Evolutionary conservation across 2,797 vertebrate species (phyloP), one percentile per base, ranked within the genome.

Genomic region (Simalia tracyae): DNA sequence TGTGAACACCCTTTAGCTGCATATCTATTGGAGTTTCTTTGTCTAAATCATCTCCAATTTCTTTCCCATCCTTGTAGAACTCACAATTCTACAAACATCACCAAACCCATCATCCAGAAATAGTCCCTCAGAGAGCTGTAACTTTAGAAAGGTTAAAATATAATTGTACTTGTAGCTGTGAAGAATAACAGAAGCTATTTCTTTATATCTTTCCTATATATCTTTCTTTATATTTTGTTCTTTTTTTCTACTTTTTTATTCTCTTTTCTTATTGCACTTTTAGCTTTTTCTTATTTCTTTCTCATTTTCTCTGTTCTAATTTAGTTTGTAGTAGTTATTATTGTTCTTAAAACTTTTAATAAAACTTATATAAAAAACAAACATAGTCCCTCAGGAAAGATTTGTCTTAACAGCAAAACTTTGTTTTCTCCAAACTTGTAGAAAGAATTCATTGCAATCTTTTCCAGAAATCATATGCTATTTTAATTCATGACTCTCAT

Each of bases 401-500:
- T 86, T 64, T 87, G 1, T 68, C 22, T 89, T 76, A 92, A 63
- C 63, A 90, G 63, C 0, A 0, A 94, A 93, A 66, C 46, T 85
- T 85, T 42, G 66, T 50, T 89, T n/a, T 60, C 89, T 90, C 88
- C 84, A 93, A 90, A 63, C 42, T 17, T 64, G 36, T 91, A 8
- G 0, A 60, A 91, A 85, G 76, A 92, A 93, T 90, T 94, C 90
- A 84, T 60, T 86, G 19, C 0, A 36, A 50, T 61, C 86, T 89
- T 89, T 93, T 68, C n/a, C 56, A 87, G 64, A 0, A 0, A 87
- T 84, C 90, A 50, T 11, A 46, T 91, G 76, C 56, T 46, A 26
- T 95, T 91, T 56, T 42, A 94, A 89, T 94, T 94, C 92, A 93
- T 95, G 90, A 2, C 9, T 91, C 24, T 15, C 60, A 22, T 91